Conservation (phyloP, 30 jellyfish, hydroid and myxozoan species). For the Rhopilema esculentum region DNA sequence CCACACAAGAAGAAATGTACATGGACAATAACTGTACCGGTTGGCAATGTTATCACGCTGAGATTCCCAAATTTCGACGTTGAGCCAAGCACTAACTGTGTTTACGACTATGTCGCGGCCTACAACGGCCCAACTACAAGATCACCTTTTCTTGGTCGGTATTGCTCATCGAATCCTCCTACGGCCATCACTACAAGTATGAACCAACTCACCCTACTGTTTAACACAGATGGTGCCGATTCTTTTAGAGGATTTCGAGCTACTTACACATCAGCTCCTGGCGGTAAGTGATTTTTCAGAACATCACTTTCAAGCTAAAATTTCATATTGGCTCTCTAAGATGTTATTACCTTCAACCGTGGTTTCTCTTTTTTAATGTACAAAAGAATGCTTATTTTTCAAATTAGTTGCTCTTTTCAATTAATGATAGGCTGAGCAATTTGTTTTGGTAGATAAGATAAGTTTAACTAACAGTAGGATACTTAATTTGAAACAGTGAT, state of each 20-base stretch:
- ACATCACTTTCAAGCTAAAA: no score
- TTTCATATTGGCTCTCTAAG: no score
- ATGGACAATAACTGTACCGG: slow-evolving; percentile 67
- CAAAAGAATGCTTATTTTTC: no score
- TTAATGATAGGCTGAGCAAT: no score
- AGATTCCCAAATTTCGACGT: slow-evolving; percentile 65
- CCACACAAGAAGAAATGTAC: slow-evolving; percentile 73
- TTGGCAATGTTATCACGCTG: slow-evolving; percentile 55
- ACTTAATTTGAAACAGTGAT: no score
- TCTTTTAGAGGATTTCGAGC: slow-evolving; percentile 71
- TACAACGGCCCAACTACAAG: slow-evolving; percentile 67
- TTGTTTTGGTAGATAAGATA: no score
- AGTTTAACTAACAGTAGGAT: no score
- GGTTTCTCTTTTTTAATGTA: no score
- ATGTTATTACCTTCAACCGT: no score
- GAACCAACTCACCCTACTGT: slow-evolving; percentile 45
- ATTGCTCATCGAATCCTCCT: slow-evolving; percentile 62
- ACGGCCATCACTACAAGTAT: slow-evolving; percentile 54
- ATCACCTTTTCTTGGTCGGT: slow-evolving; percentile 55
- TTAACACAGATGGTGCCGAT: slow-evolving; percentile 69
- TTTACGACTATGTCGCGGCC: slow-evolving; percentile 69
- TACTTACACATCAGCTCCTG: slow-evolving; percentile 53
- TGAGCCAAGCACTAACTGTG: slow-evolving; percentile 60
- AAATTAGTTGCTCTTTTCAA: no score
- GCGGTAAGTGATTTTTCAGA: slow-evolving; percentile 28